Evolutionary conservation across 2,113 vertebrate genomes (phyloP), one percentile per base, ranked within the genome.

Genomic region (Equus quagga): DNA sequence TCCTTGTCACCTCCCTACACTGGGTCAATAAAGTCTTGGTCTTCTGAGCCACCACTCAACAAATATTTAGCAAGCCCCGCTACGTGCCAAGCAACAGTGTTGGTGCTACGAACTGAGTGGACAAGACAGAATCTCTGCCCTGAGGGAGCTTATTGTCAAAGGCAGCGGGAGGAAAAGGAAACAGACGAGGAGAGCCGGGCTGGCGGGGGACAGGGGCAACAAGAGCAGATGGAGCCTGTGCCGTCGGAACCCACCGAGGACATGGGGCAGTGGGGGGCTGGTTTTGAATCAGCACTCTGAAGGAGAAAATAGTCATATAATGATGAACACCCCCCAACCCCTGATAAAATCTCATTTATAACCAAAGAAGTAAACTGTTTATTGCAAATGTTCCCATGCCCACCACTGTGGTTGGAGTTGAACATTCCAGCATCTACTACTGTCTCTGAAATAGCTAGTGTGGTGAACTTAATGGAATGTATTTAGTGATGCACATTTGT

Each of bases 1-100:
- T 31, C 28, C 31, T 6, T 17, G 13, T 2, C 5, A 9, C 64
- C n/a, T 54, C 26, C 19, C 11, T 1, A 21, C 41, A 1, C 3
- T 0, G 44, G 23, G 28, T 7, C 51, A 14, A 4, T 0, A 28
- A 46, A 18, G 31, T 28, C 28, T 1, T 19, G 26, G 65, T 14
- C 44, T 19, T 46, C 46, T 12, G 8, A 76, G 19, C 15, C 70
- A n/a, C 19, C 28, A 8, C 9, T 8, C 26, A 8, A 6, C 41
- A 26, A 14, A 31, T 4, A 21, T 1, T 31, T 0, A 33, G n/a
- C 44, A 28, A 44, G 26, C 12, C 41, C 17, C 8, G 0, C 24
- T 0, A 3, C 0, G 14, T 2, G 18, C 87, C 36, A 3, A 8
- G 6, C 56, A 17, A 17, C 5, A 11, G 24, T 0, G 33, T 21